Evolutionary conservation across 1,140 invertebrate genomes (phyloP).

Genomic region (Pseudomyrmex sp.): DNA sequence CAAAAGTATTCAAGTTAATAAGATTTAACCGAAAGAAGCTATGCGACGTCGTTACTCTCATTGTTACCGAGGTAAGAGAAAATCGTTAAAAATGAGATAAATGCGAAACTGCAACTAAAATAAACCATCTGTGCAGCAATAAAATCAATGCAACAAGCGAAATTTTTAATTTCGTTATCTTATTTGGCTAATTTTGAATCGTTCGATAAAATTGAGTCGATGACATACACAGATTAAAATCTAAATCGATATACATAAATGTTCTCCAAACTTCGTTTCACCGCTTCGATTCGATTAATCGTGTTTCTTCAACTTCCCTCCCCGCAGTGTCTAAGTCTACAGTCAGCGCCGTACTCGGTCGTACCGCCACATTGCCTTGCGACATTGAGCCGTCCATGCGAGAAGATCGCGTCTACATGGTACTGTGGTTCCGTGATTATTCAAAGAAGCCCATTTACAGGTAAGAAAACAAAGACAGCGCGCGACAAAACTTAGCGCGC

Average conservation of each 20-base stretch:
- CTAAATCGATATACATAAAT: no score
- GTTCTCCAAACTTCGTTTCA: no score
- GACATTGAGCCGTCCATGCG: constrained; percentile 91
- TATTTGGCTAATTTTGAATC: no score
- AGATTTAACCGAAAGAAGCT: constrained; percentile 14
- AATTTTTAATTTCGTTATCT: no score
- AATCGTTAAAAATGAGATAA: constrained; percentile 19
- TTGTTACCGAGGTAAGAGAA: constrained; percentile 7
- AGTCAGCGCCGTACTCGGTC: constrained; percentile 92
- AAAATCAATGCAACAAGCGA: no score
- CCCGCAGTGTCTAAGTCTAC: constrained; percentile 88
- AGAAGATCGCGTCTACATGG: constrained; percentile 95
- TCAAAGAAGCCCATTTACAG: constrained; percentile 95
- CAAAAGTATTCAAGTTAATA: constrained; percentile 21
- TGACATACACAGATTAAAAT: neutral
- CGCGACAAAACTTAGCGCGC: neutral
- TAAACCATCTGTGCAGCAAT: no score
- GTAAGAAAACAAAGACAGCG: constrained; percentile 84
- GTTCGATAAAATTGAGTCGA: neutral
- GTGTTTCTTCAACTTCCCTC: constrained; percentile 76
- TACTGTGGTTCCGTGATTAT: constrained; percentile 95
- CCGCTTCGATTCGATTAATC: neutral
- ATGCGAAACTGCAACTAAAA: neutral
- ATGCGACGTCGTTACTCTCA: neutral
- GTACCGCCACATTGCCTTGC: constrained; percentile 92